Base-by-base conservation (phyloP, 2,888 invertebrate species). In the Diplolepis rosae region DNA sequence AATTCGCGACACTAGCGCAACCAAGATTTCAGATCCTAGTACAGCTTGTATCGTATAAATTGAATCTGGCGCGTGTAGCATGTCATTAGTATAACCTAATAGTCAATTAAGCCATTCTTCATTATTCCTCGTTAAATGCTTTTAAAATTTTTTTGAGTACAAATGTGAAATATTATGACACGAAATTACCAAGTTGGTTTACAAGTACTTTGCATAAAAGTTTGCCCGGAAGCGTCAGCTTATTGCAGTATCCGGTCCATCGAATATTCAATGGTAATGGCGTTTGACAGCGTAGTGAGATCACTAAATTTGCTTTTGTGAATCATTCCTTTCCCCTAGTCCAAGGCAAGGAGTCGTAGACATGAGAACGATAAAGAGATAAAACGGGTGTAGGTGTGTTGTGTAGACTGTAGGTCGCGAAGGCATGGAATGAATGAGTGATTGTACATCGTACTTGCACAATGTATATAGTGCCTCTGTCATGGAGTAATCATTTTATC, bases 51-150 rank as follows among this genome's bases (percentile, higher is more conserved):
- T 13, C 24, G 6, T 35, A 2, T 61, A 61, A 39, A 61, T 67
- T 51, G 30, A 69, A 74, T 71, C 68, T 65, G 51, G 66, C 54
- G 45, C 71, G 69, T 69, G 71, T 51, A 71, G 54, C 61, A 24
- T 50, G 67, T 50, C 54, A 74, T 74, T 71, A 67, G 69, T 71
- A 71, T 73, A 68, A 66, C 51, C 3, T 50, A 51, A 73, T 52
- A 66, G 42, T 66, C 67, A 73, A 73, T 73, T 68, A 73, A 70
- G 56, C 39, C 52, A 65, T 68, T 35, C 11, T 66, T 68, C 65
- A 66, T 56, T 66, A 66, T 66, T 66, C n/a, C 35, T 30, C 66
- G 32, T 5, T 50, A 22, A 48, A 32, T 50, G 66, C 51, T 11
- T 28, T 35, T 35, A 66, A 32, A 50, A 66, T 66, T 48, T 61